A percentile compares a stretch with the other conserved stretches of the same genome.
These are phyloP conservation scores for Coreoperca whiteheadi DNA, from an alignment of 2,113 vertebrate genomes.

Conservation along the genomic window DNA sequence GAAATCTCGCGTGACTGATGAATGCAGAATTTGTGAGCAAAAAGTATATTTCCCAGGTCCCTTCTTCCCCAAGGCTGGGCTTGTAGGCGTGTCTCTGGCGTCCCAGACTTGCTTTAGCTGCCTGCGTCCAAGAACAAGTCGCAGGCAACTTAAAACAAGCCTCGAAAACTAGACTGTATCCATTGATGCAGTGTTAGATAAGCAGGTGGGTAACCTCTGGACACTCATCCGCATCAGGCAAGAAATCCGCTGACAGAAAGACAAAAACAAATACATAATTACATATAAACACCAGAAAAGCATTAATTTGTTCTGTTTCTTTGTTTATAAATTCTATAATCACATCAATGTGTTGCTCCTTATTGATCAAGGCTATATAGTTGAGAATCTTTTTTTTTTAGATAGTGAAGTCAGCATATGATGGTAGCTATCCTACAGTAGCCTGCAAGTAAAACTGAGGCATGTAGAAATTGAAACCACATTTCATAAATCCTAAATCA, in stretches of 20 bases:
- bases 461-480: neutral
- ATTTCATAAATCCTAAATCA: too few relatives aligned
- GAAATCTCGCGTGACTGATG: neutral
- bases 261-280: neutral
- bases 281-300: neutral
- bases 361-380: neutral
- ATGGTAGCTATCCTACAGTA: neutral
- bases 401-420: neutral
- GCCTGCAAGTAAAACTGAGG: neutral
- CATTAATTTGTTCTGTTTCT: neutral
- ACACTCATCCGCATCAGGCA: neutral
- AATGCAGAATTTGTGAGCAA: neutral
- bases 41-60: neutral
- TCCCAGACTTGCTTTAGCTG: slow-evolving; percentile 98
- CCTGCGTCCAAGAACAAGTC: slow-evolving; percentile 88
- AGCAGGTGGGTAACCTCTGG: neutral
- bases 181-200: neutral
- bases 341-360: neutral
- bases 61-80: neutral
- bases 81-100: slow-evolving; percentile 68
- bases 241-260: slow-evolving; percentile 6
- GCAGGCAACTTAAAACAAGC: slow-evolving; percentile 98
- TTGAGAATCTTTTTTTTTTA: neutral
- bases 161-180: slow-evolving; percentile 78
- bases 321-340: neutral